Percentiles rank a stretch among this genome's conserved stretches.
phyloP scores from a whole-genome alignment of 2,888 invertebrate genomes.

The Spilarctia lutea region DNA sequence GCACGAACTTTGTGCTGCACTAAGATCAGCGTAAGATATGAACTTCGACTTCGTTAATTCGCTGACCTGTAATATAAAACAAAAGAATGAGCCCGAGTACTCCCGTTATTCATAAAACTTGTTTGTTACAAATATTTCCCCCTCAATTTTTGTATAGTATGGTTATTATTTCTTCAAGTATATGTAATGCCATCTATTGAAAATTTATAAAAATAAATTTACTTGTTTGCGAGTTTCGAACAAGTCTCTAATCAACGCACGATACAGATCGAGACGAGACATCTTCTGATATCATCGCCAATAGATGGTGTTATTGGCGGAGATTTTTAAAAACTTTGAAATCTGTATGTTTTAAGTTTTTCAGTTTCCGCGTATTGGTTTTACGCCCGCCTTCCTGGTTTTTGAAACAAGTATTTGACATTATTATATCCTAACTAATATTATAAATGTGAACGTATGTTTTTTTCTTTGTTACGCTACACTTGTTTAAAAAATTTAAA shows the following conservation, averaged over 20 bases:
- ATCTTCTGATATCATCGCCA: neutral
- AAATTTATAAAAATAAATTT: neutral
- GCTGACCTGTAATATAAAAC: neutral
- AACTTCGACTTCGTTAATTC: constrained; percentile 64
- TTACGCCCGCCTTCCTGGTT: neutral
- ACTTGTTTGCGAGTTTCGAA: neutral
- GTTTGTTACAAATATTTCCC: too few species aligned
- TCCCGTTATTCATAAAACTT: neutral
- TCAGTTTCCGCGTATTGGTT: too few species aligned
- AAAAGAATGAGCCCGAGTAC: neutral
- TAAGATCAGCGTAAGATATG: constrained; percentile 28
- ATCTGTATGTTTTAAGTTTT: too few species aligned
- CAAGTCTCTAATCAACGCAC: neutral
- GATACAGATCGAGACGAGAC: neutral
- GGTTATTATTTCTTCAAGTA: neutral
- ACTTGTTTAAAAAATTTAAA: too few species aligned
- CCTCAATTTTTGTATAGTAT: neutral
- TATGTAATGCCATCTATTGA: constrained; percentile 4
- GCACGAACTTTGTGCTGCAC: constrained; percentile 1
- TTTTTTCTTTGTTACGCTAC: too few species aligned
- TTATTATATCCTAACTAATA: neutral
- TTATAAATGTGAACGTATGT: too few species aligned
- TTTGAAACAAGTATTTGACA: neutral
- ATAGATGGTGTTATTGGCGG: neutral
- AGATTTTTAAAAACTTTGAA: too few species aligned